Conservation (phyloP, 2,888 invertebrate species). For the Hofmannophila pseudospretella region DNA sequence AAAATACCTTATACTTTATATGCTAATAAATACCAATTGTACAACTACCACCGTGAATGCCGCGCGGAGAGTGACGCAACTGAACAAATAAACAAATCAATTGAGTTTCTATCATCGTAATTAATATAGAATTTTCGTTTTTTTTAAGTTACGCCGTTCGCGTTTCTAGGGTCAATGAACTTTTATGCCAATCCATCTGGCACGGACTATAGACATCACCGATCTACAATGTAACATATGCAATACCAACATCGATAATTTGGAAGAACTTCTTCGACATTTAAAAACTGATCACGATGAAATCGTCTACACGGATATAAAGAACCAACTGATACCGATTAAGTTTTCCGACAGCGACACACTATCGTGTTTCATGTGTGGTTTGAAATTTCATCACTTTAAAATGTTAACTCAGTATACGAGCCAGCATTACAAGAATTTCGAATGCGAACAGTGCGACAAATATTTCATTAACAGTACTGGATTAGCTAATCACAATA, state of each 20-base stretch:
- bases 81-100: too few species aligned
- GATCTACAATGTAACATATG: conserved; percentile 12
- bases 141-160: too few species aligned
- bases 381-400: conserved; percentile 16
- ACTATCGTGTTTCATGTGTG: conserved; percentile 24
- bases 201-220: too few species aligned
- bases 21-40: too few species aligned
- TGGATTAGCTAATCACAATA: conserved; percentile 17
- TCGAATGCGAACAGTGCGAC: conserved; percentile 30
- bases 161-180: too few species aligned
- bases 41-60: too few species aligned
- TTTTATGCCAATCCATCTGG: too few species aligned
- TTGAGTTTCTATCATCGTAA: too few species aligned
- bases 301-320: conserved; percentile 23
- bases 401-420: conserved; percentile 29
- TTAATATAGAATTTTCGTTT: too few species aligned
- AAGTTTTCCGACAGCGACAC: conserved; percentile 24
- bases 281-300: conserved; percentile 24
- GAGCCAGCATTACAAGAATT: conserved; percentile 39
- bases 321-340: conserved; percentile 38
- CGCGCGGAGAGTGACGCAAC: too few species aligned
- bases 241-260: neutral
- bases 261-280: conserved; percentile 12
- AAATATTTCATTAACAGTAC: conserved; percentile 31
- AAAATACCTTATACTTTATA: too few species aligned